These are phyloP conservation scores for Plemyria rubiginata DNA, from an alignment of 2,888 invertebrate genomes.

Conservation along the genomic window DNA sequence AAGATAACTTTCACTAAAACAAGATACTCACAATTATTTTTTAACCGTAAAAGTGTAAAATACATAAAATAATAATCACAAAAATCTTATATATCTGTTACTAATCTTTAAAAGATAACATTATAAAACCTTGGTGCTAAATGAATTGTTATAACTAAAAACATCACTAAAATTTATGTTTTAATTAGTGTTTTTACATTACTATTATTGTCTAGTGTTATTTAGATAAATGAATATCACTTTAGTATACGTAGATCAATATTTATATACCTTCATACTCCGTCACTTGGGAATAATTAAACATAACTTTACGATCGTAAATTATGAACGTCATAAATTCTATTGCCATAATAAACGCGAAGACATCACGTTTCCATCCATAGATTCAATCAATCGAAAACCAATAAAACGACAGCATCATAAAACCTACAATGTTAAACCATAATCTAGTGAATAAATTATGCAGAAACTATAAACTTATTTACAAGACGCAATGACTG, in stretches of 20 bases:
- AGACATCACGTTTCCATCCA: constrained; percentile 23
- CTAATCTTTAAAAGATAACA: no score
- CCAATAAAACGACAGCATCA: constrained; percentile 40
- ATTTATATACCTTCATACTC: not conserved
- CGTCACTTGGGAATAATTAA: constrained; percentile 3
- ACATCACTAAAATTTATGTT: no score
- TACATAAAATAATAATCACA: no score
- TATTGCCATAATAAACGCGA: constrained; percentile 16
- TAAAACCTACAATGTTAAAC: constrained; percentile 39
- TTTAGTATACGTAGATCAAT: not conserved
- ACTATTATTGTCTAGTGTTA: not conserved
- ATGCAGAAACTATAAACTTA: constrained; percentile 37
- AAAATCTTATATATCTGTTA: no score
- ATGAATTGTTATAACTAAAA: no score
- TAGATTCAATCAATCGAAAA: constrained; percentile 40
- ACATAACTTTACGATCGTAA: constrained; percentile 8
- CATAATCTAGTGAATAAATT: constrained; percentile 40
- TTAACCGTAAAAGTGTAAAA: no score
- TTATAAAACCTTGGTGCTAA: no score
- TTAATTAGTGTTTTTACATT: no score
- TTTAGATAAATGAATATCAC: not conserved
- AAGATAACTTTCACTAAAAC: no score
- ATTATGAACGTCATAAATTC: constrained; percentile 20
- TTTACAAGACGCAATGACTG: constrained; percentile 44
- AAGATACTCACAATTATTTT: no score